Evolutionary conservation across 2,888 invertebrate genomes (phyloP).

Genomic region (Branchellion lobata): DNA sequence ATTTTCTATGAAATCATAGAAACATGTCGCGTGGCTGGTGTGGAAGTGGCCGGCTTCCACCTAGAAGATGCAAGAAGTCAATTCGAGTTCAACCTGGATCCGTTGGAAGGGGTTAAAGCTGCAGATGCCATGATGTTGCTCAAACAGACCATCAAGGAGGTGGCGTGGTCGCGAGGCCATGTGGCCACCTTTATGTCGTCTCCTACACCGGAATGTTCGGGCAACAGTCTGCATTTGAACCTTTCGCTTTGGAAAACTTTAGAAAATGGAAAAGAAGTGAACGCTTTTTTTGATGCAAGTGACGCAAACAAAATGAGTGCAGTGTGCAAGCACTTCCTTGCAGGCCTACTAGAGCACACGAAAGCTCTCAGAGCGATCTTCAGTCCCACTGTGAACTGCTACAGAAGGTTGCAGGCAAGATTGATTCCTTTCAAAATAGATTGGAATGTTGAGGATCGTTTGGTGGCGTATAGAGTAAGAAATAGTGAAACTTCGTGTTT

Average conservation of each 20-base stretch:
- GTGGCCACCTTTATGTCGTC: constrained; percentile 51
- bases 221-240: constrained; percentile 51
- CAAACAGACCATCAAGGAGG: constrained; percentile 50
- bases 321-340: constrained; percentile 49
- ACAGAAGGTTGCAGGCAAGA: constrained; percentile 46
- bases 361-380: constrained; percentile 50
- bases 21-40: constrained; percentile 26
- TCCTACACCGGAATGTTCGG: constrained; percentile 20
- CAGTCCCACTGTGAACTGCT: constrained; percentile 52
- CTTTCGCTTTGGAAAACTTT: constrained; percentile 49
- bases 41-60: constrained; percentile 45
- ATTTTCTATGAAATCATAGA: constrained; percentile 37
- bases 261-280: constrained; percentile 29
- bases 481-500: constrained; percentile 41
- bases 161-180: constrained; percentile 24
- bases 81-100: constrained; percentile 48
- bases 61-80: constrained; percentile 48
- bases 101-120: constrained; percentile 46
- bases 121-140: constrained; percentile 48
- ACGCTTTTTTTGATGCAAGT: constrained; percentile 44
- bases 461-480: constrained; percentile 46
- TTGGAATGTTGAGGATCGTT: constrained; percentile 51
- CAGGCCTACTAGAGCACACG: constrained; percentile 50
- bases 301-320: constrained; percentile 42
- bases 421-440: constrained; percentile 45